Evolutionary conservation across 2,888 invertebrate species (phyloP), one percentile per base, ranked within the genome.

Genomic region (Phasia obesa): DNA sequence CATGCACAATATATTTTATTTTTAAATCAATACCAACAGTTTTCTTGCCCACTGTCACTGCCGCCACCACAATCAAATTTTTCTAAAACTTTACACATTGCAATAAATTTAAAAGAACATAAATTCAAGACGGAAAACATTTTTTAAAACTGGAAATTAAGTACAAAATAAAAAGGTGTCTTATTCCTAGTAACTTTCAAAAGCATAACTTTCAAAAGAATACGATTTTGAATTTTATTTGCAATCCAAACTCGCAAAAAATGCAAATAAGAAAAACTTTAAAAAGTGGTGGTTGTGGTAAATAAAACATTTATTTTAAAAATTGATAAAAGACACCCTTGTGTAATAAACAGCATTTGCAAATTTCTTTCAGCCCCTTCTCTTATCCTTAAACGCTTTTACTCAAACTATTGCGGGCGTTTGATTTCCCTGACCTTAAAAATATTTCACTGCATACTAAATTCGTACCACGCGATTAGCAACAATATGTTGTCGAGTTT

Each of bases 281-380:
- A 80, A 65, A 70, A 82, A 65, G 70, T 74, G 47, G 47, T 44
- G 13, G 35, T 64, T 67, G 47, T 69, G 64, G 21, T 51, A 62
- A 73, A 73, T 25, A 65, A 74, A 75, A 75, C 49, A 77, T 79
- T 79, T 69, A 59, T 55, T 81, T 80, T 73, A 62, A 81, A 80
- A 85, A 84, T 85, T 85, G 81, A 85, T 86, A 85, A 85, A 86
- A 85, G 81, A 84, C 85, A 85, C 85, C 85, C 85, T 84, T 38
- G 85, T 85, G 85, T 80, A 84, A 85, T 84, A 84, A 84, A 84
- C 77, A 82, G 65, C 77, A 85, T 57, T 78, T 78, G 82, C 69
- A 60, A 60, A 77, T 70, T 60, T 62, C 60, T 25, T 19, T 25
- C 31, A 44, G n/a, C 19, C 70, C 47, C 49, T 23, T 7, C 13